Conservation (phyloP, 2,888 invertebrate species). For the Rugalucina vietnamica region DNA sequence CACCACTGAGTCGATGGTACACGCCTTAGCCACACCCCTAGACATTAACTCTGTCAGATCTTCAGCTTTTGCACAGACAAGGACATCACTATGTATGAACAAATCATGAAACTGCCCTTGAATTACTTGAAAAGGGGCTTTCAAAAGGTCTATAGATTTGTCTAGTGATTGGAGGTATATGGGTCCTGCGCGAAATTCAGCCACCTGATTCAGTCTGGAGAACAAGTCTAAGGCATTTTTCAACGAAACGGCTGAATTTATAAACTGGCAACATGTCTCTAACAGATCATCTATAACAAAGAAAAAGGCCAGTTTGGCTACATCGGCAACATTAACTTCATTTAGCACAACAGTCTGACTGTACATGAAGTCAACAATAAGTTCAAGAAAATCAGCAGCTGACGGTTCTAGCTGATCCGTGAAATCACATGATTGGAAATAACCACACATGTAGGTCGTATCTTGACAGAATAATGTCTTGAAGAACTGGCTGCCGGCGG, state of each 20-base stretch:
- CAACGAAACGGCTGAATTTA: conserved; percentile 12
- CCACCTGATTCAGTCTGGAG: conserved; percentile 1
- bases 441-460: conserved; percentile 7
- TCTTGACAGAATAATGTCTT: conserved; percentile 10
- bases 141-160: not conserved
- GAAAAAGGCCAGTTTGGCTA: conserved; percentile 36
- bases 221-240: conserved; percentile 46
- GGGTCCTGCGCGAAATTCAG: not conserved
- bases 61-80: not conserved
- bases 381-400: conserved; percentile 26
- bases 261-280: conserved; percentile 24
- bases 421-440: conserved; percentile 9
- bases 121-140: not conserved
- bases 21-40: conserved; percentile 7
- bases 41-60: conserved; percentile 14
- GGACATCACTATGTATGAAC: not conserved
- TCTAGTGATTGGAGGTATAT: not conserved
- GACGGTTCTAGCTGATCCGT: not conserved
- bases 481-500: conserved; percentile 51
- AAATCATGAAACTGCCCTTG: not conserved
- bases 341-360: conserved; percentile 39
- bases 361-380: conserved; percentile 52
- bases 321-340: conserved; percentile 25
- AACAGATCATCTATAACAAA: conserved; percentile 42
- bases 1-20: not conserved